Percentiles rank a stretch among this genome's conserved stretches.
Evolutionary conservation across 1,140 invertebrate genomes (phyloP).

Genomic region (Armadillidium nasatum): DNA sequence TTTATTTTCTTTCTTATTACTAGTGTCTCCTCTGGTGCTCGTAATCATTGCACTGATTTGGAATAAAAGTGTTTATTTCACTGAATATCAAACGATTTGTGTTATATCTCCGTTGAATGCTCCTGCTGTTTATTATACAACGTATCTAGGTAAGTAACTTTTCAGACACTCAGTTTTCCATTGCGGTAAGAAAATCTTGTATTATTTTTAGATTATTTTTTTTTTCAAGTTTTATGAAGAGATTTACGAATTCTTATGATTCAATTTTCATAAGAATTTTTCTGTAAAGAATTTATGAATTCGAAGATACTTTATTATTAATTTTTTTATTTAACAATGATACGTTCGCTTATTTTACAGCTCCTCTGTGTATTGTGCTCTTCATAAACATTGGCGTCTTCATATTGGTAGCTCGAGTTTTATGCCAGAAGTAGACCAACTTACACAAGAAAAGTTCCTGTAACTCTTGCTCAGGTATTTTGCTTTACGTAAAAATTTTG

Average conservation of each 20-base stretch:
- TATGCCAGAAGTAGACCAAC: conserved; percentile 49
- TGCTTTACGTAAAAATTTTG: no score
- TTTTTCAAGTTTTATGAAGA: no score
- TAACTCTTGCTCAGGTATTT: conserved; percentile 32
- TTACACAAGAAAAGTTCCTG: conserved; percentile 11
- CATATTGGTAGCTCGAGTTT: conserved; percentile 52
- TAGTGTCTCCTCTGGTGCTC: conserved; percentile 30
- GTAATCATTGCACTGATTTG: conserved; percentile 26
- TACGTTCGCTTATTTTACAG: conserved; percentile 29
- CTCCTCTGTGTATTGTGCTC: conserved; percentile 53
- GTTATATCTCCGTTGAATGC: conserved; percentile 42
- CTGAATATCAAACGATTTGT: conserved; percentile 24
- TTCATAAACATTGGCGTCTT: conserved; percentile 54
- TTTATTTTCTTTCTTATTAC: no score
- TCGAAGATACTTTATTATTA: not conserved
- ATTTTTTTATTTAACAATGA: not conserved
- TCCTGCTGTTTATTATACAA: conserved; percentile 50
- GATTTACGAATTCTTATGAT: no score
- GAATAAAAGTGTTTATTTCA: conserved; percentile 28
- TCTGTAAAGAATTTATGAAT: not conserved
- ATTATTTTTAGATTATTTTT: not conserved
- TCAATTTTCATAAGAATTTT: not conserved
- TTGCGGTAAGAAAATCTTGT: not conserved
- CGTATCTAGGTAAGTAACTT: conserved; percentile 47
- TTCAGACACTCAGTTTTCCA: not conserved